Evolutionary conservation across 2,797 vertebrate species (phyloP), one percentile per base, ranked within the genome.

Genomic region (Macrochelys suwanniensis): DNA sequence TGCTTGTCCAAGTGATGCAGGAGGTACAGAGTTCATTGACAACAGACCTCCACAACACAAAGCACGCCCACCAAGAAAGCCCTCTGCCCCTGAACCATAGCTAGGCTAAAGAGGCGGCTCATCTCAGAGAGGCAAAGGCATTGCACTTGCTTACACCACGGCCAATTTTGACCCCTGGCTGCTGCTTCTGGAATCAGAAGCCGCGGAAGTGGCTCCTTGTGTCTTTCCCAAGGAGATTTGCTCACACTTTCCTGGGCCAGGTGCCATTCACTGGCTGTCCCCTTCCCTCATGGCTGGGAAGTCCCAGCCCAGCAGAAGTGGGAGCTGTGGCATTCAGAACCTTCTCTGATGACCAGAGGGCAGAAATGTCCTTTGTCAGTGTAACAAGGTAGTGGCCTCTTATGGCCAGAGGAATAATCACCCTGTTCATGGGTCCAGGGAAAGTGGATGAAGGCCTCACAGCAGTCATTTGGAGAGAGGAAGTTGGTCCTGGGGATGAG

Each of bases 211-310:
- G 33, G 61, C 16, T 33, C 61, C 33, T 7, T 33, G 33, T 33
- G 33, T n/a, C 61, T 65, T 8, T 65, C 61, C 61, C 26, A 28
- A 57, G 26, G 56, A 57, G 56, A 57, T 57, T 11, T 11, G 26
- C 56, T 26, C 26, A 57, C 56, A 28, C 10, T 28, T 11, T 31
- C n/a, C 7, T 4, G 37, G 42, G 1, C 5, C 47, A 37, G 28
- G 4, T 25, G 42, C 33, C 26, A 78, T 51, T 37, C 11, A 1
- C 49, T 0, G 13, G 31, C 9, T 25, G 45, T 2, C 0, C 85
- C 68, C 50, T 25, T 11, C 50, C 54, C 45, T 0, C 1, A 0
- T 1, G 25, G 6, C 0, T 3, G 4, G 23, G 37, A 42, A 42
- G 7, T 3, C 31, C 85, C 56, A 7, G 19, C 26, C 56, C 76